Base-by-base conservation (phyloP, 1,140 invertebrate genomes). In the Drosophila sturtevanti region DNA sequence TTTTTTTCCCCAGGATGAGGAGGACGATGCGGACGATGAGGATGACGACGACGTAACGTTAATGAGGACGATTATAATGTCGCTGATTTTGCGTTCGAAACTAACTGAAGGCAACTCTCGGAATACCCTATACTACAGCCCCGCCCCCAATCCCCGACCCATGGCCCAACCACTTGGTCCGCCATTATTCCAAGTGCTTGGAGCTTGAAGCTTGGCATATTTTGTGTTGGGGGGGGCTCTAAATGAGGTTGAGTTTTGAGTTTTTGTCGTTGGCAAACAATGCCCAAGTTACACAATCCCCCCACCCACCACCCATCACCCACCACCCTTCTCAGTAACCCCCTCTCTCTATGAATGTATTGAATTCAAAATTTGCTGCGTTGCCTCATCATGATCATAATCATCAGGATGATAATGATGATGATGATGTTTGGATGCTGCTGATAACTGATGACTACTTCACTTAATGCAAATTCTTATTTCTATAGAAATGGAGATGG, bases 41-140 rank as follows among this genome's bases (percentile, higher is more conserved):
- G 59, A 52, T 11, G 64, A 51, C 21, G 61, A 56, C 63, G 64
- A 62, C 68, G 66, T 63, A 72, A 54, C 77, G 79, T 82, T 89
- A 89, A 89, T 89, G 84, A 89, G 84, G 79, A 89, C 84, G 84
- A 89, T 89, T 89, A 89, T 89, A 89, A 89, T 89, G 84, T 89
- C 84, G 79, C 82, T 87, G 82, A 87, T 87, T 87, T 87, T 77
- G 82, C 79, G 82, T 87, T 79, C 72, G 41, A 84, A 87, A 82
- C 82, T 86, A 82, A 86, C 84, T 48, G 41, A 48, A 79, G 82
- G 82, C 82, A 75, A 81, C 73, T 86, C 41, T 86, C 41, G 41
- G 18, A 21, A 21, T 48, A 16, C 12, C 37, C 41, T 18, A 69
- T 81, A 72, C 67, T 64, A 64, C 48, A 56, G 61, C 27, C 51